phyloP scores from a whole-genome alignment of 2,888 invertebrate genomes.

The Nephrotoma flavescens region DNA sequence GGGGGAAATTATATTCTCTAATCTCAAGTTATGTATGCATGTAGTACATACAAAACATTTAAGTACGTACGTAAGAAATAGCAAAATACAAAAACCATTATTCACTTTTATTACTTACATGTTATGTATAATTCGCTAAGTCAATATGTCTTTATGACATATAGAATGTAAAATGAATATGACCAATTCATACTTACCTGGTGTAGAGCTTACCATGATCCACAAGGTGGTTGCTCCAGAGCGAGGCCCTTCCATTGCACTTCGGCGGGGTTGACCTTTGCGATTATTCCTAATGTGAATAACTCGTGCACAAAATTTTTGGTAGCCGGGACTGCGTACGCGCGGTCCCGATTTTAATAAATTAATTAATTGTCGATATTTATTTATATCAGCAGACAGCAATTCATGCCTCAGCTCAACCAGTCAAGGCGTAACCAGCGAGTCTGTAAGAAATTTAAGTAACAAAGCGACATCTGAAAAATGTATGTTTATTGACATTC shows the following conservation, averaged over 20 bases:
- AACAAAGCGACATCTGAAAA: too few species aligned
- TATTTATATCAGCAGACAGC: background rate
- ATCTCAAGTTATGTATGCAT: too few species aligned
- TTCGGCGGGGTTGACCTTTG: conserved; percentile 55
- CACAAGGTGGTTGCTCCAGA: conserved; percentile 19
- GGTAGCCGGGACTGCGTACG: conserved; percentile 50
- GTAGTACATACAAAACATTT: too few species aligned
- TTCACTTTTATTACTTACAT: too few species aligned
- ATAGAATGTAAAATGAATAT: background rate
- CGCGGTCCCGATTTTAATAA: conserved; percentile 33
- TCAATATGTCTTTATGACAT: background rate
- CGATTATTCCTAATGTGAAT: conserved; percentile 59
- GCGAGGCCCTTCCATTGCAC: conserved; percentile 58
- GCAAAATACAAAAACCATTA: too few species aligned
- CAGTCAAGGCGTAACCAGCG: too few species aligned
- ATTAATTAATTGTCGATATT: conserved; percentile 19
- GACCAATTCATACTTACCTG: background rate
- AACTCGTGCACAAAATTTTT: conserved; percentile 56
- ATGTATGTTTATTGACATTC: too few species aligned
- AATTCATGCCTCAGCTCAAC: too few species aligned
- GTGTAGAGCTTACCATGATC: conserved; percentile 3
- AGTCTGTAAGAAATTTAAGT: too few species aligned
- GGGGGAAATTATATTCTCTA: too few species aligned
- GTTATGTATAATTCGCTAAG: background rate
- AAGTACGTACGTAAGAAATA: too few species aligned